A percentile compares a stretch with the other conserved stretches of the same genome.
Conservation (phyloP, 2,113 vertebrate species). For the Corythoichthys intestinalis region DNA sequence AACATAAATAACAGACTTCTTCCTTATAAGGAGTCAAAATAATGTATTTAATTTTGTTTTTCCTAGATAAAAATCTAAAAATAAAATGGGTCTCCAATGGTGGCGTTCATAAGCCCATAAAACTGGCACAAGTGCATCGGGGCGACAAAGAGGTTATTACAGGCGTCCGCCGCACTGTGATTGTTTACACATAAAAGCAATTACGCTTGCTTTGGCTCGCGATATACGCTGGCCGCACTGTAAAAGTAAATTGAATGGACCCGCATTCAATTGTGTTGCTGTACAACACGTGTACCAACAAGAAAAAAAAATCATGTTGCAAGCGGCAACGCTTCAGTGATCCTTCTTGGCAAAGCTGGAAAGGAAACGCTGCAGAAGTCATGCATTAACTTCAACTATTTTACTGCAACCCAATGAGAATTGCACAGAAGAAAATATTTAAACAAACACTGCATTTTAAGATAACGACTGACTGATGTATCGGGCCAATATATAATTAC, state of each 20-base stretch:
- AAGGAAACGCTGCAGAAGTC: not conserved
- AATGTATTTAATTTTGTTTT: not conserved
- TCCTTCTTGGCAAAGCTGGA: not conserved
- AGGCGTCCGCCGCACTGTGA: constrained; percentile 24
- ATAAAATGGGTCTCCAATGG: constrained; percentile 45
- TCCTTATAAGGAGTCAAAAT: not conserved
- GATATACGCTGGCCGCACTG: not conserved
- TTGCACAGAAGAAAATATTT: not conserved
- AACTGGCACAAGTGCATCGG: constrained; percentile 16
- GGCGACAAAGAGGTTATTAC: constrained; percentile 38
- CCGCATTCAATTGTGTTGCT: not conserved
- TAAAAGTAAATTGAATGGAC: constrained; percentile 2
- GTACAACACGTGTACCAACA: not conserved
- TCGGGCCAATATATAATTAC: too few relatives aligned
- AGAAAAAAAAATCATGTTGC: not conserved
- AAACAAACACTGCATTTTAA: not conserved
- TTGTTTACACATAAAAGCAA: constrained; percentile 30
- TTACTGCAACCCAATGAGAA: not conserved
- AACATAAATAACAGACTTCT: not conserved
- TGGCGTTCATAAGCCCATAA: constrained; percentile 49
- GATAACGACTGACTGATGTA: too few relatives aligned
- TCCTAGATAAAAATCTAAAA: not conserved
- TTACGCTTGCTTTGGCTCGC: not conserved
- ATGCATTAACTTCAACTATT: not conserved
- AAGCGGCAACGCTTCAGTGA: not conserved